Base-by-base conservation (phyloP, 2,797 vertebrate species). In the Trematomus bernacchii region DNA sequence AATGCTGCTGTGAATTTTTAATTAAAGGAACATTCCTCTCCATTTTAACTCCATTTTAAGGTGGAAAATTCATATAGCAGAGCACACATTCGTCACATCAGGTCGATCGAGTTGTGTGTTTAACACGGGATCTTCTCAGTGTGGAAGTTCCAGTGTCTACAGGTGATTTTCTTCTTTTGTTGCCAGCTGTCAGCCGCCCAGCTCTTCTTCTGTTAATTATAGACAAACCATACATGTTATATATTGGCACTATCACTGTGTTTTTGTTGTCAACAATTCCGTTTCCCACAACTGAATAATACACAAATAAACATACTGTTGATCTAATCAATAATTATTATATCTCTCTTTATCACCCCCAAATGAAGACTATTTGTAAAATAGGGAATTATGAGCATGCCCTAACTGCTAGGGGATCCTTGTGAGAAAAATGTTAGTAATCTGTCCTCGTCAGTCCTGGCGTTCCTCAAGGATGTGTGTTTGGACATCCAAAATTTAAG, bases 1-100 rank as follows among this genome's bases (percentile, higher is more conserved):
- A 46, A 7, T 16, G n/a, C 69, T 77, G 67, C 51, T 70, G 71
- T 44, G 55, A 80, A 52, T 40, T 59, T 71, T 73, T 54, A 78
- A 62, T 84, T 82, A 73, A 72, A 79, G 58, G 69, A 55, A 59
- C 27, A 19, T 61, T 76, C 48, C 12, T 30, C 16, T 3, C 58
- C 9, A 27, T 58, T 67, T 73, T 0, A 40, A 2, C 33, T 63
- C 44, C 7, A 10, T 3, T 7, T 64, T n/a, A 2, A 15, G 27
- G 2, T 21, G 33, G 43, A 0, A 66, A 57, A 51, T 3, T 6
- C 33, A 37, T 12, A 12, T 3, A 16, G 10, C 10, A 23, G 16
- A 42, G 13, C 18, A 40, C n/a, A 21, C 14, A 11, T 43, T n/a
- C n/a, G n/a, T n/a, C n/a, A n/a, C n/a, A n/a, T n/a, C n/a, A n/a